Evolutionary conservation across 2,888 invertebrate species (phyloP).

Genomic region (Teleogryllus oceanicus): DNA sequence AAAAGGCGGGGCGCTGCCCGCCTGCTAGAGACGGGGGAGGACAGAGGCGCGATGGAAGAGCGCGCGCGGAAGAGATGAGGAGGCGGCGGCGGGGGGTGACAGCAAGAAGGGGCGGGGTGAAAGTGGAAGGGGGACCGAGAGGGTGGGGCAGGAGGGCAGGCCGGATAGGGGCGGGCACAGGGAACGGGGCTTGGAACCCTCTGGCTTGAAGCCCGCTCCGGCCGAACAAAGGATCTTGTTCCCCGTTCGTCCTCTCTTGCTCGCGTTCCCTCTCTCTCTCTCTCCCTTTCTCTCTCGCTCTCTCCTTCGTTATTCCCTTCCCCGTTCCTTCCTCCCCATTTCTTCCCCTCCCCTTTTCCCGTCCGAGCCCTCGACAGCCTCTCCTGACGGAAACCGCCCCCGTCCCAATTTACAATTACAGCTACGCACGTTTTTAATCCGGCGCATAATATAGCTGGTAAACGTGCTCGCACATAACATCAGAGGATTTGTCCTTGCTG

Average conservation of each 20-base stretch:
- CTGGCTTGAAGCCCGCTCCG: neutral
- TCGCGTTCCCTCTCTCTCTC: neutral
- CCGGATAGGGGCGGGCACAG: neutral
- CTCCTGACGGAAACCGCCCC: neutral
- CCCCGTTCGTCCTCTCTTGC: neutral
- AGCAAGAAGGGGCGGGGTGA: neutral
- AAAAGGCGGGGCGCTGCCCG: neutral
- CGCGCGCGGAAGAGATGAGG: neutral
- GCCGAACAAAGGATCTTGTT: neutral
- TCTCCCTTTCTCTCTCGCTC: neutral
- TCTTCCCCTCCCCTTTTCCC: neutral
- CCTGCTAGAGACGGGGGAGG: neutral
- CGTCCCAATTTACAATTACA: neutral
- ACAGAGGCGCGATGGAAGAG: neutral
- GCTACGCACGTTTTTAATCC: conserved; percentile 18
- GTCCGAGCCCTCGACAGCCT: neutral
- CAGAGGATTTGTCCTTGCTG: neutral
- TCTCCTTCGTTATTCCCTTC: neutral
- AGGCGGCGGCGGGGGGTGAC: neutral
- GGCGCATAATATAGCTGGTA: conserved; percentile 18
- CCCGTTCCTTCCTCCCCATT: neutral
- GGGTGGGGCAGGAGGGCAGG: neutral
- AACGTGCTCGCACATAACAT: conserved; percentile 11
- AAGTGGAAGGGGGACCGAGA: neutral
- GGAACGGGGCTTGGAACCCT: neutral